These are phyloP conservation scores for Glyptemys insculpta DNA, from an alignment of 2,797 vertebrate species.

Conservation along the genomic window DNA sequence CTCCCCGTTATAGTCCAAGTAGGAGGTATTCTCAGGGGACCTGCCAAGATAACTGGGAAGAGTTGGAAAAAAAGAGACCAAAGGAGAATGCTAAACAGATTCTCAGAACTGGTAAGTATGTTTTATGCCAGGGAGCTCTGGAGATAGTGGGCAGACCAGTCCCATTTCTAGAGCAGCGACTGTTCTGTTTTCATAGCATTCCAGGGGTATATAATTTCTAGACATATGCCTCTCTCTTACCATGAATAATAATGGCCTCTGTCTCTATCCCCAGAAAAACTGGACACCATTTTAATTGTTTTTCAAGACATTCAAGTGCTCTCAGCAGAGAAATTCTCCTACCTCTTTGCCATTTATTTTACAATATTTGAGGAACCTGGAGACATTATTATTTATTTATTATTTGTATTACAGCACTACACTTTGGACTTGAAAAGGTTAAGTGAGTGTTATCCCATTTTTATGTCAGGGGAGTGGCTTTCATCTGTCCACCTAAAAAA, in stretches of 20 bases:
- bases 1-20: too few relatives aligned
- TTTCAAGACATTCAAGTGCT: neutral
- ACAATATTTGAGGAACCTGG: neutral
- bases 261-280: neutral
- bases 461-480: slow-evolving; percentile 29
- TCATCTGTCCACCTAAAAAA: neutral
- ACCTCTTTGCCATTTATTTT: neutral
- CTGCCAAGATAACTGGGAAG: too few relatives aligned
- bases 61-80: too few relatives aligned
- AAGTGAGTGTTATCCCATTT: neutral
- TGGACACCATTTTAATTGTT: neutral
- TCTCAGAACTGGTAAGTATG: too few relatives aligned
- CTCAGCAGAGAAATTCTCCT: neutral
- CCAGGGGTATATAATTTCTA: neutral
- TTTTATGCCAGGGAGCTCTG: neutral
- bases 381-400: neutral
- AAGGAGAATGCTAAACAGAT: too few relatives aligned
- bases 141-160: neutral
- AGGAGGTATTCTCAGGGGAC: too few relatives aligned
- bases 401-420: neutral
- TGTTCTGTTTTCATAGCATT: neutral
- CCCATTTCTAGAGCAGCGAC: too few relatives aligned
- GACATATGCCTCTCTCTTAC: neutral
- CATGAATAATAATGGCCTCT: neutral
- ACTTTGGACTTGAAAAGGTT: neutral